Percentiles rank a stretch among this genome's conserved stretches.
Evolutionary conservation across 2,113 vertebrate genomes (phyloP).

Genomic region (Varanus komodoensis): DNA sequence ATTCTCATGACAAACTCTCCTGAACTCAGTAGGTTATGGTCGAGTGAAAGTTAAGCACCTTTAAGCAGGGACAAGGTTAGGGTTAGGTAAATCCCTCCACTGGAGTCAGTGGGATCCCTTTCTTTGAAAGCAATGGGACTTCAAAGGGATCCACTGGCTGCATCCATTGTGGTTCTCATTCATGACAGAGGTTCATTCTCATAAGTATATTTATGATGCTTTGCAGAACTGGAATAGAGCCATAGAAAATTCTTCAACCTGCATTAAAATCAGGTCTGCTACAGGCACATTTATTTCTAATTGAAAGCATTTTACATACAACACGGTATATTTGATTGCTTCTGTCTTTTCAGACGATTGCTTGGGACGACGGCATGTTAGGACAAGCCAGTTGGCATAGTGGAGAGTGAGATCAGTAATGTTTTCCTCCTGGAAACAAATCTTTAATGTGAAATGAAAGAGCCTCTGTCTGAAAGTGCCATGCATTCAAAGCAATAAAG

Average conservation of each 20-base stretch:
- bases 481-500: background rate
- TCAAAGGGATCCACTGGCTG: no score
- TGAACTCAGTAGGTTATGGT: background rate
- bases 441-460: slow-evolving; percentile 22
- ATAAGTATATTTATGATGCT: background rate
- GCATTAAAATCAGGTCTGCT: background rate
- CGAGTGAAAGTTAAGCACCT: background rate
- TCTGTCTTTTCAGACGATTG: slow-evolving; percentile 29
- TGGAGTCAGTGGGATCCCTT: background rate
- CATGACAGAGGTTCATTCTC: no score
- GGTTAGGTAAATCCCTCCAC: background rate
- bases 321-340: background rate
- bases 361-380: rapidly evolving
- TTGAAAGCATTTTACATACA: background rate
- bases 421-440: background rate
- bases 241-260: background rate
- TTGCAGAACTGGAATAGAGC: background rate
- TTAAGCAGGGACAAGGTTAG: no score
- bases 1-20: background rate
- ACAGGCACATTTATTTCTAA: background rate
- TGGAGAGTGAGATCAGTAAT: background rate
- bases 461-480: slow-evolving; percentile 2
- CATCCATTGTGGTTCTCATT: background rate
- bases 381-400: background rate
- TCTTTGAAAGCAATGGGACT: background rate